Conservation (phyloP, 1,140 invertebrate genomes). For the Euwallacea fornicatus region DNA sequence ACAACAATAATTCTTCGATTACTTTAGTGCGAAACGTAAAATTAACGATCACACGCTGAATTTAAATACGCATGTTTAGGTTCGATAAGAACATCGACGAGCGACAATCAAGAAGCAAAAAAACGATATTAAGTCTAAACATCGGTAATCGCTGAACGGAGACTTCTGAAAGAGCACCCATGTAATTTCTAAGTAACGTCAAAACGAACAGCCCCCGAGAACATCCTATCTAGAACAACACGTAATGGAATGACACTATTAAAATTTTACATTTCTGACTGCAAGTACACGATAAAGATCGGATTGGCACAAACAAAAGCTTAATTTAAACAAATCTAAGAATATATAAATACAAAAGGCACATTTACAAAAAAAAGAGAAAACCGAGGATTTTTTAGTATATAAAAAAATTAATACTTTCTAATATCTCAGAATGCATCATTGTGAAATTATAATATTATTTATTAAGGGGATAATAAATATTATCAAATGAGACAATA, state of each 20-base stretch:
- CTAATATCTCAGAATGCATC: conserved; percentile 37
- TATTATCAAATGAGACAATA: conserved; percentile 29
- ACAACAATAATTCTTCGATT: too few species aligned
- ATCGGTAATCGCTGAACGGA: conserved; percentile 41
- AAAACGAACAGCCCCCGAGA: conserved; percentile 46
- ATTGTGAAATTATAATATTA: conserved; percentile 12
- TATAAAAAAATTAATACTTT: conserved; percentile 37
- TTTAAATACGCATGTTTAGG: background rate
- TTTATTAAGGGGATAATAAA: conserved; percentile 26
- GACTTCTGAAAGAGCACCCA: conserved; percentile 39
- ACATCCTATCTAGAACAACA: conserved; percentile 49
- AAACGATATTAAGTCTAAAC: background rate
- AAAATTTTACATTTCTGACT: conserved; percentile 46
- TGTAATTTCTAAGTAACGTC: conserved; percentile 11
- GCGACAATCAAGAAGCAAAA: too few species aligned
- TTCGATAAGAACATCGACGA: too few species aligned
- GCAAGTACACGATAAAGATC: conserved; percentile 29
- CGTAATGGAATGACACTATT: conserved; percentile 51
- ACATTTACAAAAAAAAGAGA: conserved; percentile 44
- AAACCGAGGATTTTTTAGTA: conserved; percentile 25
- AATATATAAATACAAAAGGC: conserved; percentile 45
- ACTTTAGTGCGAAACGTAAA: too few species aligned
- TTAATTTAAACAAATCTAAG: conserved; percentile 39
- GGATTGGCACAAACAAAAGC: conserved; percentile 45
- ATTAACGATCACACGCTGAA: too few species aligned